A percentile compares a stretch with the other conserved stretches of the same genome.
Conservation (phyloP, 2,797 vertebrate species). For the Clarias platycephalus region DNA sequence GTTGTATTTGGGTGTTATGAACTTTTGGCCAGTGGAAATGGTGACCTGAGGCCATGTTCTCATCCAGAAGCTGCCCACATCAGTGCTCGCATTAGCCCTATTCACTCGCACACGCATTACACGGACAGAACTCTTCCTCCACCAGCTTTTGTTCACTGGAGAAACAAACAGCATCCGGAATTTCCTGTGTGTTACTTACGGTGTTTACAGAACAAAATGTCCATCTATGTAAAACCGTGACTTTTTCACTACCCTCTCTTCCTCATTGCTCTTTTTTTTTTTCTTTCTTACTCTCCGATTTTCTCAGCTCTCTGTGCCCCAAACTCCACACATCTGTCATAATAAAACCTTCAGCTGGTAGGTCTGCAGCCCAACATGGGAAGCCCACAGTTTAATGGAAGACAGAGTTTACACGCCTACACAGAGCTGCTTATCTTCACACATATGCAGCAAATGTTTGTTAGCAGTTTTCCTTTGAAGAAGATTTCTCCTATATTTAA, state of each 20-base stretch:
- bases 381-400: constrained; percentile 37
- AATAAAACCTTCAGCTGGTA: constrained; percentile 51
- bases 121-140: not conserved
- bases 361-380: constrained; percentile 35
- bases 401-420: constrained; percentile 35
- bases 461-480: not conserved
- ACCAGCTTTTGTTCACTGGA: constrained; percentile 25
- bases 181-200: constrained; percentile 66
- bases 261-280: constrained; percentile 5
- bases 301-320: constrained; percentile 2
- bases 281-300: constrained; percentile 11
- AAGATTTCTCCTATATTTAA: not conserved
- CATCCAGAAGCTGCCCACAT: constrained; percentile 2
- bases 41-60: constrained; percentile 23
- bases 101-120: not conserved
- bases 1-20: constrained; percentile 12
- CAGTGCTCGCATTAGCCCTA: not conserved
- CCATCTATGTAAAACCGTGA: constrained; percentile 28
- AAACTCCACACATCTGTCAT: constrained; percentile 50
- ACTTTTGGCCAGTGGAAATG: constrained; percentile 13
- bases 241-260: constrained; percentile 13
- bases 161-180: constrained; percentile 68
- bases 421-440: constrained; percentile 10
- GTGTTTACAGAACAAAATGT: constrained; percentile 56
- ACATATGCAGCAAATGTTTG: constrained; percentile 23